Evolutionary conservation across 2,888 invertebrate genomes (phyloP).

Genomic region (Cephus sareptanus): DNA sequence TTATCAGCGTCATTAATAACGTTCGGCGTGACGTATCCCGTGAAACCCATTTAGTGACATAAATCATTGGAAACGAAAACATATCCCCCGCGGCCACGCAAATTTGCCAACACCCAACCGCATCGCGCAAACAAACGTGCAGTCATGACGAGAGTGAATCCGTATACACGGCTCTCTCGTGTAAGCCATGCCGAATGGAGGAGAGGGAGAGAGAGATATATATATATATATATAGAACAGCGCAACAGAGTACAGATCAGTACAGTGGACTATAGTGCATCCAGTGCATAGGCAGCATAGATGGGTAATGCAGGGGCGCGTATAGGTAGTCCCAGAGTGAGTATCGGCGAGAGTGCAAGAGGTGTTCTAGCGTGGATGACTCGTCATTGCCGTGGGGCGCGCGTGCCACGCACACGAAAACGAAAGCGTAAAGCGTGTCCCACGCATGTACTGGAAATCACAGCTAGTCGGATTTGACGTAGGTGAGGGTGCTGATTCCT

Average conservation of each 20-base stretch:
- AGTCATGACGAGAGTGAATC: conserved; percentile 51
- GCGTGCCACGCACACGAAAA: conserved; percentile 59
- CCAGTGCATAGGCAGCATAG: conserved; percentile 1
- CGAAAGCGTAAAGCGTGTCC: conserved; percentile 1
- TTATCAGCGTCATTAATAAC: conserved; percentile 44
- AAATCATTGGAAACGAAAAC: conserved; percentile 67
- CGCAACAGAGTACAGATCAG: not conserved
- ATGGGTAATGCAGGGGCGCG: not conserved
- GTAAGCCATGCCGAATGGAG: conserved; percentile 35
- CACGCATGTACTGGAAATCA: not conserved
- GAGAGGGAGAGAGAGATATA: not conserved
- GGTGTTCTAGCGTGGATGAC: conserved; percentile 65
- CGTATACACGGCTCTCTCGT: conserved; percentile 42
- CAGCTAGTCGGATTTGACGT: not conserved
- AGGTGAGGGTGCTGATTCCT: not conserved
- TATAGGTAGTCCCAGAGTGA: not conserved
- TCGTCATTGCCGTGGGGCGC: conserved; percentile 66
- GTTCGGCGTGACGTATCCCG: conserved; percentile 46
- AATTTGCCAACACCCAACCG: conserved; percentile 65
- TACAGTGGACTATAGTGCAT: not conserved
- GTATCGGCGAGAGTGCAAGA: conserved; percentile 34
- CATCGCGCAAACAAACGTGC: conserved; percentile 63
- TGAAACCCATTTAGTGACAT: conserved; percentile 59
- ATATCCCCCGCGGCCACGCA: conserved; percentile 64
- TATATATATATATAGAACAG: too few relatives aligned